Conservation (phyloP, 2,797 vertebrate genomes). For the Sitta carolinensis region DNA sequence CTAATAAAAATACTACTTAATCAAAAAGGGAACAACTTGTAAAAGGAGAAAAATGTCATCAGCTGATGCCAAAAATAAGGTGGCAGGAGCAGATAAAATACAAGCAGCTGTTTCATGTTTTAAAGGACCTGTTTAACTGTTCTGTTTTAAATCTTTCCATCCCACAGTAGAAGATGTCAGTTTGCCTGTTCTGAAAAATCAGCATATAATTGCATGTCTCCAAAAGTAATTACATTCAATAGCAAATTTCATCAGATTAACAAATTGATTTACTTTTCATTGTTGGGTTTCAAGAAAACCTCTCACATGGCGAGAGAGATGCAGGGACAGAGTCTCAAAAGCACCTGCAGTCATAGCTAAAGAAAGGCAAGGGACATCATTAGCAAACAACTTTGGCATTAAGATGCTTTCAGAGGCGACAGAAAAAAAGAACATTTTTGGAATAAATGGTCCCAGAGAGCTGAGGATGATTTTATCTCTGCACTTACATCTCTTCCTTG, state of each 20-base stretch:
- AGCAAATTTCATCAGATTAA: conserved; percentile 63
- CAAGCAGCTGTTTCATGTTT: conserved; percentile 58
- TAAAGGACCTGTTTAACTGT: conserved; percentile 29
- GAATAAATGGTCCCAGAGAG: background rate
- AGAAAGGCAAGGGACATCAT: conserved; percentile 24
- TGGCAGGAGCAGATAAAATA: conserved; percentile 46
- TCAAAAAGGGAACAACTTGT: background rate
- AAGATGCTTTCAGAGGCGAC: background rate
- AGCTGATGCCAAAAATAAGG: conserved; percentile 29
- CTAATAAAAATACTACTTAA: conserved; percentile 6
- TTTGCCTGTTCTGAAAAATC: conserved; percentile 32
- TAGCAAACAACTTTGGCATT: background rate
- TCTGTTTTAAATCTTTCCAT: conserved; percentile 21
- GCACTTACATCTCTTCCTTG: background rate
- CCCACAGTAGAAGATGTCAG: conserved; percentile 44
- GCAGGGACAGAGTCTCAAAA: background rate
- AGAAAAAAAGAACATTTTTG: background rate
- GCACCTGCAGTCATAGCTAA: background rate
- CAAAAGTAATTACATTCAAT: conserved; percentile 61
- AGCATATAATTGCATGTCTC: conserved; percentile 46
- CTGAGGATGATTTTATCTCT: background rate
- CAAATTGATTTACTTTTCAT: conserved; percentile 52
- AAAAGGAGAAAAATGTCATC: conserved; percentile 32
- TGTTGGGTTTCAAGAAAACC: background rate
- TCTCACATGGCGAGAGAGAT: background rate